These are phyloP conservation scores for Psephotus haematonotus DNA, from an alignment of 2,113 vertebrate species.

Conservation along the genomic window DNA sequence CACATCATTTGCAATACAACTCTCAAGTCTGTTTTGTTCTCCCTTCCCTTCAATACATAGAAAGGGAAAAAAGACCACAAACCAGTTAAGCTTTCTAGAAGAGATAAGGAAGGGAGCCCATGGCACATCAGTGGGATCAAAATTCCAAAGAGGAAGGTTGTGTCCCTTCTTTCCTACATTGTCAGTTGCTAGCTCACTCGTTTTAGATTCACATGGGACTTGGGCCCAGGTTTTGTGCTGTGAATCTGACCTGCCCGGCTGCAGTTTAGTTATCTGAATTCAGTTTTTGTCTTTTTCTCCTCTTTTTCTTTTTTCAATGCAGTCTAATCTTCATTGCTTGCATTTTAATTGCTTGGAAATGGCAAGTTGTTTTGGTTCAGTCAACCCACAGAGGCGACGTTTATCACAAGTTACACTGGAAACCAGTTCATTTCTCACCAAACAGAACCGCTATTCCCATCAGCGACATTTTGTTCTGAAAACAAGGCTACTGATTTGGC, in stretches of 20 bases:
- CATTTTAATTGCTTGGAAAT: constrained; percentile 65
- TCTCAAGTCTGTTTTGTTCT: not conserved
- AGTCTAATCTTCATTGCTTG: constrained; percentile 20
- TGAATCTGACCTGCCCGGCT: constrained; percentile 58
- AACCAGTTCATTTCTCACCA: constrained; percentile 72
- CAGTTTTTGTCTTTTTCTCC: not conserved
- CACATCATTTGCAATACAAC: not conserved
- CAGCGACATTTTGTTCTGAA: constrained; percentile 72
- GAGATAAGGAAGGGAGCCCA: not conserved
- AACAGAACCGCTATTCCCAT: constrained; percentile 56
- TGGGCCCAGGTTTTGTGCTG: constrained; percentile 12
- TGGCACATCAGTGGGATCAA: not conserved
- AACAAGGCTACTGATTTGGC: constrained; percentile 79
- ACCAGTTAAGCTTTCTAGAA: not conserved
- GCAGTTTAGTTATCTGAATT: constrained; percentile 53
- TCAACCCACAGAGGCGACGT: constrained; percentile 66
- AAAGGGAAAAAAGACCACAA: not conserved
- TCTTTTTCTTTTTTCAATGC: not conserved
- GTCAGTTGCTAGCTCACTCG: not conserved
- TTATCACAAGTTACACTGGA: constrained; percentile 65
- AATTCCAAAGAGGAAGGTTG: constrained; percentile 13
- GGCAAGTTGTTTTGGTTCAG: constrained; percentile 73
- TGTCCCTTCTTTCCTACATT: not conserved
- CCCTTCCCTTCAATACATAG: not conserved
- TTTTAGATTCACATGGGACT: constrained; percentile 54